Evolutionary conservation across 2,797 vertebrate genomes (phyloP).

Genomic region (Kryptopterus vitreolus): DNA sequence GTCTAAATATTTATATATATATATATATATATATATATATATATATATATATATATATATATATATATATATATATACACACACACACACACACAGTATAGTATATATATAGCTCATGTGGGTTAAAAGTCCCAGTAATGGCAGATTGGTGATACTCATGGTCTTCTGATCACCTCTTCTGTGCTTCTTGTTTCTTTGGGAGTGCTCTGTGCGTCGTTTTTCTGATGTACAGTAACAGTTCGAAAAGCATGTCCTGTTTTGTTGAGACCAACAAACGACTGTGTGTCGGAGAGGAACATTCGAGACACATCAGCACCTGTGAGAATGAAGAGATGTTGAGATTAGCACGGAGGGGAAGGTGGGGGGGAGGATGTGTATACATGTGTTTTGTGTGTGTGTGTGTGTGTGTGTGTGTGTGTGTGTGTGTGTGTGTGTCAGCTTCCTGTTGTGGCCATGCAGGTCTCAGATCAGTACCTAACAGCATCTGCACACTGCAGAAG

Average conservation of each 20-base stretch:
- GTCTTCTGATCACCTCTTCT: no score
- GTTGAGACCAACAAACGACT: neutral
- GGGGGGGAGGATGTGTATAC: slow-evolving; percentile 15
- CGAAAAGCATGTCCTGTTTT: neutral
- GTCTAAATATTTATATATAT: no score
- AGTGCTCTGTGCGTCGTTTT: neutral
- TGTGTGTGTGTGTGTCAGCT: slow-evolving; percentile 53
- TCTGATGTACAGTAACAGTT: neutral
- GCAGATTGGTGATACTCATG: no score
- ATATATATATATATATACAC: no score
- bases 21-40: no score
- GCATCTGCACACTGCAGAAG: slow-evolving; percentile 39
- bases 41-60: no score
- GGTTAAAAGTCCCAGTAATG: no score
- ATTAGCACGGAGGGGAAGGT: slow-evolving; percentile 24
- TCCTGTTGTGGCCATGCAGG: slow-evolving; percentile 74
- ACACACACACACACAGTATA: no score
- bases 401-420: slow-evolving; percentile 35
- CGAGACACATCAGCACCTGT: slow-evolving; percentile 50
- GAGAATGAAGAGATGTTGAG: slow-evolving; percentile 25
- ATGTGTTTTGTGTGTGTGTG: slow-evolving; percentile 36
- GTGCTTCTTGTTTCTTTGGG: neutral
- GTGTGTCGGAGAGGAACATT: slow-evolving; percentile 39
- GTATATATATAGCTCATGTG: no score
- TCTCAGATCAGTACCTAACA: slow-evolving; percentile 34